Evolutionary conservation across 2,113 vertebrate species (phyloP).

Genomic region (Trogon surrucura): DNA sequence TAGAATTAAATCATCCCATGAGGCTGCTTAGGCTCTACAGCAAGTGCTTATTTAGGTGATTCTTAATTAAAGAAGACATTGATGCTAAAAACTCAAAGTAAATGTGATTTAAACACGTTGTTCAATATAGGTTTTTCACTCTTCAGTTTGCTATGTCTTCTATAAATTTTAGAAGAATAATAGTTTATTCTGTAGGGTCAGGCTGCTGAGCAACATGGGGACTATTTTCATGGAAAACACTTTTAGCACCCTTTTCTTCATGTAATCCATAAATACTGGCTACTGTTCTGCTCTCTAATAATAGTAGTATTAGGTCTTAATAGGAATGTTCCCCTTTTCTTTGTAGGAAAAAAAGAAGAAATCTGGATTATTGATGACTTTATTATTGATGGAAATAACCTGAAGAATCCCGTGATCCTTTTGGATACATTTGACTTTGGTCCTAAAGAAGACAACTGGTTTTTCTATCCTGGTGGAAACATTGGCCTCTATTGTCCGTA

Average conservation of each 20-base stretch:
- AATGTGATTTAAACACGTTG: not conserved
- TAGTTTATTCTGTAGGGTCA: not conserved
- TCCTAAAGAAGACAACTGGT: constrained; percentile 92
- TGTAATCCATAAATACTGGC: not conserved
- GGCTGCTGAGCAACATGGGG: not conserved
- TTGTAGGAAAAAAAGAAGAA: constrained; percentile 95
- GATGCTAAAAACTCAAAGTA: not conserved
- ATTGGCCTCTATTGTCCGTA: constrained; percentile 96
- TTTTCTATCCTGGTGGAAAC: constrained; percentile 96
- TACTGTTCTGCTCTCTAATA: not conserved
- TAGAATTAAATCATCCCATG: not conserved
- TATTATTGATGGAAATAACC: constrained; percentile 92
- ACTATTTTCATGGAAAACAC: not conserved
- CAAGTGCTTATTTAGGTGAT: not conserved
- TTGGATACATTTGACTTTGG: constrained; percentile 93
- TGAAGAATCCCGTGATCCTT: constrained; percentile 87
- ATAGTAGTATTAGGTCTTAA: not conserved
- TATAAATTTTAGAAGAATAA: not conserved
- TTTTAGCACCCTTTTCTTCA: not conserved
- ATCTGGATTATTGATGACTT: constrained; percentile 98
- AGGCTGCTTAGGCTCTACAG: not conserved
- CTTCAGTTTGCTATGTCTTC: not conserved
- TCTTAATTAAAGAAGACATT: not conserved
- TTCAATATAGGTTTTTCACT: not conserved
- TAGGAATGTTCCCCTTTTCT: constrained; percentile 23